phyloP scores from a whole-genome alignment of 2,113 vertebrate species.

The Abramis brama region DNA sequence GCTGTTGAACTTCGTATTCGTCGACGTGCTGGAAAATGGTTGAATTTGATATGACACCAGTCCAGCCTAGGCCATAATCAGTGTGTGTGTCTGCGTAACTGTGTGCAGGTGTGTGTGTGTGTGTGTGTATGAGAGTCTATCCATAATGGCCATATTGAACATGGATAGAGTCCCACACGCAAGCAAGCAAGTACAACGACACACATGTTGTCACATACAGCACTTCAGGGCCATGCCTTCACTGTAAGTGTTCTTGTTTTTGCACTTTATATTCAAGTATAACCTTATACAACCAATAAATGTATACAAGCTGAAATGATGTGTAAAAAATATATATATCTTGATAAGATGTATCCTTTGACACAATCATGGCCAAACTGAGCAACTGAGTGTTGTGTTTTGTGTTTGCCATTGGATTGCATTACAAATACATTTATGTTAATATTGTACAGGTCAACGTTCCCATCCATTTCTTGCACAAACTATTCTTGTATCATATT shows the following conservation, averaged over 20 bases:
- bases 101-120: neutral
- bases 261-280: conserved; percentile 82
- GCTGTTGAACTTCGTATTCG: conserved; percentile 70
- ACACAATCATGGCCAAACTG: conserved; percentile 84
- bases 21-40: conserved; percentile 64
- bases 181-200: conserved; percentile 3
- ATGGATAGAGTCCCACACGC: conserved; percentile 30
- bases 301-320: conserved; percentile 71
- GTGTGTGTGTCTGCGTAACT: conserved; percentile 47
- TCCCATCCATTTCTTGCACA: conserved; percentile 94
- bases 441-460: conserved; percentile 84
- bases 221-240: conserved; percentile 72
- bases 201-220: conserved; percentile 56
- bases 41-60: conserved; percentile 58
- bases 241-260: conserved; percentile 73
- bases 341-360: conserved; percentile 62
- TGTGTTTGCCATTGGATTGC: conserved; percentile 71
- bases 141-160: conserved; percentile 46
- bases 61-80: conserved; percentile 66
- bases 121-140: conserved; percentile 5
- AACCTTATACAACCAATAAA: conserved; percentile 69
- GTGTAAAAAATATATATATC: conserved; percentile 68
- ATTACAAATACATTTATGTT: conserved; percentile 79
- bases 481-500: conserved; percentile 98
- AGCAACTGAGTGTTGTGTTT: conserved; percentile 72